Percentiles rank a stretch among this genome's conserved stretches.
Evolutionary conservation across 2,113 vertebrate species (phyloP).

Genomic region (Megalops atlanticus): DNA sequence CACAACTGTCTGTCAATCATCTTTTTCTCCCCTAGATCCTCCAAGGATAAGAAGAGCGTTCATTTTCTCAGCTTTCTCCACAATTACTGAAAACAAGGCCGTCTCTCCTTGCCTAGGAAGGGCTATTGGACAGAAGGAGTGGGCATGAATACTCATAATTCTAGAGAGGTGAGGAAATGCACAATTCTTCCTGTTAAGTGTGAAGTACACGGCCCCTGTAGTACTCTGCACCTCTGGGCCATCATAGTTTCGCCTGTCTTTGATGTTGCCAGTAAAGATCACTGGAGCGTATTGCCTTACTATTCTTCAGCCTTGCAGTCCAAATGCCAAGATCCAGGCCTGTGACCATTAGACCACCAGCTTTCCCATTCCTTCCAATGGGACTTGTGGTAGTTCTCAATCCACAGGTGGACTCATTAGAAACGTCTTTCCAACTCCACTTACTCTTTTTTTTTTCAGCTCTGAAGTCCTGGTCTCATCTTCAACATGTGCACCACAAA

Average conservation of each 20-base stretch:
- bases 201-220: neutral
- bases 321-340: neutral
- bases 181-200: neutral
- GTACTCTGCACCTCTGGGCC: neutral
- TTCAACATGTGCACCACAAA: too few species aligned
- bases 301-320: neutral
- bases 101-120: neutral
- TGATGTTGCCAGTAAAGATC: neutral
- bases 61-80: conserved; percentile 45
- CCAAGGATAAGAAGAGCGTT: conserved; percentile 32
- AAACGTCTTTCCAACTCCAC: neutral
- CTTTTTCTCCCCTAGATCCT: conserved; percentile 46
- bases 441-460: too few species aligned
- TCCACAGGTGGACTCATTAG: neutral
- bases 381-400: neutral
- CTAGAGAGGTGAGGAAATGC: neutral
- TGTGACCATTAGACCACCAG: neutral
- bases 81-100: conserved; percentile 31
- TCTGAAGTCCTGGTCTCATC: neutral
- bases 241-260: neutral
- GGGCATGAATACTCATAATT: neutral
- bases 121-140: neutral
- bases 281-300: neutral
- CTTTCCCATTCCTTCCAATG: neutral
- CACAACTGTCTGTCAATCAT: conserved; percentile 56